Percentiles rank a stretch among this genome's conserved stretches.
phyloP scores from a whole-genome alignment of 2,888 invertebrate genomes.

The Lysandra coridon region DNA sequence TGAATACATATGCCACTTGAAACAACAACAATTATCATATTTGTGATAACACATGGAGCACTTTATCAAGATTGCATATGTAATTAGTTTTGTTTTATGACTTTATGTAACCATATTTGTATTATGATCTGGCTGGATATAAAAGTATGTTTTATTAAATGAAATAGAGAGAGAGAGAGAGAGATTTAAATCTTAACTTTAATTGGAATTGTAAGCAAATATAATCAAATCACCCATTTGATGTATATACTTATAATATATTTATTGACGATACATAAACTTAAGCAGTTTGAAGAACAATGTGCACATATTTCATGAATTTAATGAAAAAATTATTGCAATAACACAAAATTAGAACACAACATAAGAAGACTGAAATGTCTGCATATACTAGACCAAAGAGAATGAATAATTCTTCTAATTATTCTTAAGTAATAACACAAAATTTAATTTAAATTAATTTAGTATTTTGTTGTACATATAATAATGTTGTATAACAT shows the following conservation, averaged over 20 bases:
- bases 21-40: slow-evolving; percentile 19
- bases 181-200: background rate
- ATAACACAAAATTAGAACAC: too few relatives aligned
- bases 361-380: too few relatives aligned
- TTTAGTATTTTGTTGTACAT: too few relatives aligned
- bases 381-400: too few relatives aligned
- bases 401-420: too few relatives aligned
- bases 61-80: slow-evolving; percentile 23
- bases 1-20: slow-evolving; percentile 28
- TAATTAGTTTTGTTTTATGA: slow-evolving; percentile 23
- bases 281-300: background rate
- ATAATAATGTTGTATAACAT: too few relatives aligned
- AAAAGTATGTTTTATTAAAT: background rate
- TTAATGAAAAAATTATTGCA: too few relatives aligned
- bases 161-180: too few relatives aligned
- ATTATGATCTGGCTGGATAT: background rate
- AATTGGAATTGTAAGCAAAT: background rate
- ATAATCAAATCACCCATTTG: background rate
- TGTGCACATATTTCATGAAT: background rate
- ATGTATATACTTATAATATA: background rate
- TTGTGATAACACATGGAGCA: slow-evolving; percentile 16
- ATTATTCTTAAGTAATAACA: too few relatives aligned
- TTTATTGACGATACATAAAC: background rate
- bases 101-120: slow-evolving; percentile 16
- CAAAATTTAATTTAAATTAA: too few relatives aligned